Base-by-base conservation (phyloP, 1,140 invertebrate species). In the Fopius arisanus region DNA sequence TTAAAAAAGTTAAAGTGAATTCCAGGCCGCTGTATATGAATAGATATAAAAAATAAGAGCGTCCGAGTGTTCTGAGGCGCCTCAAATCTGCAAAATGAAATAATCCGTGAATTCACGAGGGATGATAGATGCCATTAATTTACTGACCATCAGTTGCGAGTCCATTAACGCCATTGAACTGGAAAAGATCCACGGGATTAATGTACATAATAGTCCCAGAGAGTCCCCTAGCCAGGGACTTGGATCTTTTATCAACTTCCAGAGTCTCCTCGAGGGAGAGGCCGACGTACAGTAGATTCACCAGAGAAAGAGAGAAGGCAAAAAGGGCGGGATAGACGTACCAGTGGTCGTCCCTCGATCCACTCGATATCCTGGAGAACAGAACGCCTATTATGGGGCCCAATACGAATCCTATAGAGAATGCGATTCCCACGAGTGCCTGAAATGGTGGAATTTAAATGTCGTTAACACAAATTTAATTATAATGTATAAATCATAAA, bases 1-100 rank as follows among this genome's bases (percentile, higher is more conserved):
- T 98, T 29, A 99, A 89, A 88, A 99, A 99, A 41, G 97, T 98
- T 29, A 99, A 88, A 1, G 98, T 99, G 83, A 99, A 99, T 87
- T 99, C 98, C 37, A 99, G 88, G 0, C 97, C 98, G 70, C 97
- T 98, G 84, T 98, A 99, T 23, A 99, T 90, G 82, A 99, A 98
- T 43, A 99, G 89, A 87, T 98, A 99, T 0, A 98, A 83, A 84
- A 99, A 99, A 87, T 99, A 99, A 21, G 96, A 92, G 33, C 90
- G 78, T 67, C 97, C 97, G 70, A 98, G 88, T 43, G 89, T 90
- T 78, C 91, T 91, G 63, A 99, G 87, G 72, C 91, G 88, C 73
- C 75, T 89, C 88, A 84, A 92, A 92, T 84, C 90, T 92, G 77
- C 89, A 87, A 86, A 67, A 23, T 54, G 65, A 54, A 74, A 67